Evolutionary conservation across 1,140 invertebrate species (phyloP).

Genomic region (Aethina tumida): DNA sequence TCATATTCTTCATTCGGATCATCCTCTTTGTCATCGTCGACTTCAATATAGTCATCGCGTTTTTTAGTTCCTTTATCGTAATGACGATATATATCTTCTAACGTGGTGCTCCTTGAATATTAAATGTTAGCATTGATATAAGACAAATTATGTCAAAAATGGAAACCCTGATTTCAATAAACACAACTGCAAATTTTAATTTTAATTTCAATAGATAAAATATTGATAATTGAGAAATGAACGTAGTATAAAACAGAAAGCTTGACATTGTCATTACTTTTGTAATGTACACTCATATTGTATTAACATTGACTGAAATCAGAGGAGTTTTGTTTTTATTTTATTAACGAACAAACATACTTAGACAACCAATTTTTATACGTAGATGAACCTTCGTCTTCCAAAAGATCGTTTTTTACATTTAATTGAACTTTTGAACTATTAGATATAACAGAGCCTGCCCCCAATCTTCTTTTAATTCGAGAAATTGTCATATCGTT

Average conservation of each 20-base stretch:
- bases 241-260: too few relatives aligned
- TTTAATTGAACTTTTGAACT: constrained; percentile 20
- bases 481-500: constrained; percentile 43
- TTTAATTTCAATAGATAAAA: constrained; percentile 3
- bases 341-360: too few relatives aligned
- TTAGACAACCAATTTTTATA: constrained; percentile 60
- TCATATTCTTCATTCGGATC: constrained; percentile 36
- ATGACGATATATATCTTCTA: constrained; percentile 52
- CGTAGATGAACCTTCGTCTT: constrained; percentile 52
- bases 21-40: constrained; percentile 29
- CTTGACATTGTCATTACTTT: too few relatives aligned
- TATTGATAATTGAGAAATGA: too few relatives aligned
- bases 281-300: too few relatives aligned
- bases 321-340: too few relatives aligned
- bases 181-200: background rate
- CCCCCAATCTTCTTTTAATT: constrained; percentile 39
- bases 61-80: constrained; percentile 30
- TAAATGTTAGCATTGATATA: background rate
- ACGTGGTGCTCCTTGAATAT: constrained; percentile 42
- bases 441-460: constrained; percentile 24
- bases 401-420: constrained; percentile 44
- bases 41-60: constrained; percentile 25
- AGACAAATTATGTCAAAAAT: constrained; percentile 1
- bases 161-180: background rate
- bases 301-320: too few relatives aligned